A percentile compares a stretch with the other conserved stretches of the same genome.
phyloP scores from a whole-genome alignment of 2,113 vertebrate species.

The Lucifuga dentata region DNA sequence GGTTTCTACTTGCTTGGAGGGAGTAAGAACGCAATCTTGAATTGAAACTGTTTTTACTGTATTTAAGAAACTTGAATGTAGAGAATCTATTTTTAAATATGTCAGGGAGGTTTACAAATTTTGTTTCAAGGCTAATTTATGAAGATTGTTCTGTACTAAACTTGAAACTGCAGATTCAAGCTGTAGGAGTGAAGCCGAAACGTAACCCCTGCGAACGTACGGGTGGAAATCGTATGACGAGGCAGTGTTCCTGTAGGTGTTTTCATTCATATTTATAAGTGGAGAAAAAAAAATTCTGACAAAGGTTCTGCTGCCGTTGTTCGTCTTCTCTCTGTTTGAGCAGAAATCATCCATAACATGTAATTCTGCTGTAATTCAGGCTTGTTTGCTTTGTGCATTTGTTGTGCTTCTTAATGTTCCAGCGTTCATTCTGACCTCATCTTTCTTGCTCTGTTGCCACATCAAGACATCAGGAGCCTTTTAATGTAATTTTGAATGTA shows the following conservation, averaged over 20 bases:
- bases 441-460: slow-evolving; percentile 15
- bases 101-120: slow-evolving; percentile 34
- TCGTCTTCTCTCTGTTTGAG: slow-evolving; percentile 2
- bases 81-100: slow-evolving; percentile 53
- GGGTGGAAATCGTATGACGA: slow-evolving; percentile 21
- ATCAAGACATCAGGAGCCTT: slow-evolving; percentile 2
- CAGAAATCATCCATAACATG: background rate
- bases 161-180: slow-evolving; percentile 18
- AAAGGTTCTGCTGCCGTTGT: slow-evolving; percentile 5
- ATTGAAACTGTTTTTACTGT: slow-evolving; percentile 38
- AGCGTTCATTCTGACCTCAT: slow-evolving; percentile 39
- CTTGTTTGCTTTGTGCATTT: background rate
- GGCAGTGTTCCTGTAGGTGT: slow-evolving; percentile 6
- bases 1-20: slow-evolving; percentile 16
- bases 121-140: slow-evolving; percentile 10
- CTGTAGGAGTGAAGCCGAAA: slow-evolving; percentile 12
- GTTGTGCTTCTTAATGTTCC: slow-evolving; percentile 7
- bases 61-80: slow-evolving; percentile 52
- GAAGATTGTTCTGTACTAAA: slow-evolving; percentile 26
- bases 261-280: slow-evolving; percentile 1
- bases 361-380: slow-evolving; percentile 10
- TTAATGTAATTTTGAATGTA: slow-evolving; percentile 58
- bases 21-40: slow-evolving; percentile 2
- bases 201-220: background rate
- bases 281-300: slow-evolving; percentile 1